Base-by-base conservation (phyloP, 2,888 invertebrate genomes). In the Trypoxylon attenuatum region DNA sequence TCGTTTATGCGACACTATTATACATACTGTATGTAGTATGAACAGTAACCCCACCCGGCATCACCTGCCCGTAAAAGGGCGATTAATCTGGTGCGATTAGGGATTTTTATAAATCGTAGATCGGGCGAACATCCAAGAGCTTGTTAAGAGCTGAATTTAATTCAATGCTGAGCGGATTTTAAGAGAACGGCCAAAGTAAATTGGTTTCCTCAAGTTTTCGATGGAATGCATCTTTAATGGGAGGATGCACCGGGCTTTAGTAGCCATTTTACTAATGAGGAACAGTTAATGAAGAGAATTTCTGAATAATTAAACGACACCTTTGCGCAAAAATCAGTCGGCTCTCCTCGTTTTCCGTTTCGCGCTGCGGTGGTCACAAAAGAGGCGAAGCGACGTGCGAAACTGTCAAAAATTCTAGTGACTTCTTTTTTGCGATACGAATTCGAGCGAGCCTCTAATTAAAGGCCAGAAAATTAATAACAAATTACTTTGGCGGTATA, bases 141-240 rank as follows among this genome's bases (percentile, higher is more conserved):
- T 38, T 15, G 49, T 22, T 43, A 29, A 54, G 46, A 64, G 58
- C 47, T 53, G 18, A 50, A 21, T 73, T 70, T 51, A 59, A 61
- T 65, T 47, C 41, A 42, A 22, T 10, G 39, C 16, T 16, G 33
- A 46, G 57, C 13, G 16, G 23, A 56, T 54, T 50, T 42, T 52
- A 23, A 51, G 54, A 23, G 42, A 52, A 13, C 4, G 71, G 65
- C 71, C 55, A 51, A 45, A 56, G 66, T 56, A 66, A 73, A 76
- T 72, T 72, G 72, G 62, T 76, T 74, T 54, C 39, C 47, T 58
- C n/a, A 76, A 73, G 53, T 65, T 74, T 49, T 58, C 62, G 46
- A 29, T 51, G 59, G 52, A 58, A 65, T 74, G 58, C 70, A 70
- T 65, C 60, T 67, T 70, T 69, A 72, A 74, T 67, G 56, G 65